Conservation (phyloP, 2,888 invertebrate species). For the Lathronympha strigana region DNA sequence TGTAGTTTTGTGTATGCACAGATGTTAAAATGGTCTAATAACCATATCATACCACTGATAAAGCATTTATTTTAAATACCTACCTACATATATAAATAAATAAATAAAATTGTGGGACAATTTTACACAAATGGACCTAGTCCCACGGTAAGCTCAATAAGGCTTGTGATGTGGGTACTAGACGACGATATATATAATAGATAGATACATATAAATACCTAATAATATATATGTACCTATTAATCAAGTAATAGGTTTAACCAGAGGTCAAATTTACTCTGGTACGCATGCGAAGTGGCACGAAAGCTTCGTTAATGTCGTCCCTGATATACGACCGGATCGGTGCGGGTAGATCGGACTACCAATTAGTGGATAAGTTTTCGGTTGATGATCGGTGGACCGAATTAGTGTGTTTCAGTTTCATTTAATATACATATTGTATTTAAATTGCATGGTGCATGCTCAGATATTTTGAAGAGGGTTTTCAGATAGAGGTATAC, state of each 20-base stretch:
- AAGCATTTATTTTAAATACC: no score
- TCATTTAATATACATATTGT: constrained; percentile 20
- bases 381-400: constrained; percentile 29
- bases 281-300: neutral
- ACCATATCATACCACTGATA: no score
- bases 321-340: constrained; percentile 33
- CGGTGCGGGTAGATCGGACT: constrained; percentile 37
- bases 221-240: no score
- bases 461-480: neutral
- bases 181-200: no score
- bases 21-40: no score
- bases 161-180: no score
- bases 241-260: neutral
- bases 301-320: neutral
- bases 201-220: no score
- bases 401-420: constrained; percentile 21
- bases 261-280: neutral
- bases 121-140: no score
- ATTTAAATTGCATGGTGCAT: neutral
- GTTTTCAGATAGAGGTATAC: neutral
- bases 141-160: no score
- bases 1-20: no score
- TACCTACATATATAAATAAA: no score
- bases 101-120: no score
- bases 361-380: constrained; percentile 42